phyloP scores from a whole-genome alignment of 1,140 invertebrate species.

The Leptinotarsa lineolata region DNA sequence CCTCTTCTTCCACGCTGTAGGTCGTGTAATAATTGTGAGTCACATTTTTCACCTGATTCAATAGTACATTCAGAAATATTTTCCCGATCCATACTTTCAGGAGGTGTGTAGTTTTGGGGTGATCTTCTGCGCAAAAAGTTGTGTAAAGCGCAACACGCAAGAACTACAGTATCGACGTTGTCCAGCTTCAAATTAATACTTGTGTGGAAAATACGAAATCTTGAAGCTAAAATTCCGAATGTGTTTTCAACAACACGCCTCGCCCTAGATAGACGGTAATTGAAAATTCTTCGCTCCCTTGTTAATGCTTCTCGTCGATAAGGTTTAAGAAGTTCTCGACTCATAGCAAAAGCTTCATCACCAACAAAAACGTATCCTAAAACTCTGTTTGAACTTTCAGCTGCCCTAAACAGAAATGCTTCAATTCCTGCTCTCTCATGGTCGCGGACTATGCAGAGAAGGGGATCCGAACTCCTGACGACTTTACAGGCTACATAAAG shows the following conservation, averaged over 20 bases:
- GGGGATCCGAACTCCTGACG: too few relatives aligned
- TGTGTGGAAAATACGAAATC: slow-evolving; percentile 51
- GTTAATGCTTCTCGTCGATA: slow-evolving; percentile 48
- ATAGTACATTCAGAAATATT: slow-evolving; percentile 27
- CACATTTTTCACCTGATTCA: slow-evolving; percentile 17
- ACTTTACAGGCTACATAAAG: too few relatives aligned
- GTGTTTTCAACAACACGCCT: slow-evolving; percentile 57
- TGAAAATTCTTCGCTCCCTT: slow-evolving; percentile 40
- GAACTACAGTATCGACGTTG: slow-evolving; percentile 27
- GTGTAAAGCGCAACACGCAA: slow-evolving; percentile 31
- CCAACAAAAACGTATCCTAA: slow-evolving; percentile 30
- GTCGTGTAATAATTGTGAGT: slow-evolving; percentile 21
- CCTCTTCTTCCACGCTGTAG: slow-evolving; percentile 25
- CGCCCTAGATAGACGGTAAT: slow-evolving; percentile 34
- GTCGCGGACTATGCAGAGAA: too few relatives aligned
- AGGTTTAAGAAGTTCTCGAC: slow-evolving; percentile 56
- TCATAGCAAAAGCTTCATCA: slow-evolving; percentile 60
- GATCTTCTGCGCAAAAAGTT: slow-evolving; percentile 30
- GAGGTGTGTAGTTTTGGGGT: slow-evolving; percentile 17
- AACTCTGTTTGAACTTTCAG: background rate
- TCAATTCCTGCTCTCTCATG: too few relatives aligned
- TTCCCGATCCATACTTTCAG: slow-evolving; percentile 26
- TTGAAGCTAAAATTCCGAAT: slow-evolving; percentile 56
- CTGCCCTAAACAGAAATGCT: too few relatives aligned
- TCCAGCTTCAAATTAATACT: slow-evolving; percentile 26